Conservation (phyloP, 2,888 invertebrate species). For the Lycaena phlaeas region DNA sequence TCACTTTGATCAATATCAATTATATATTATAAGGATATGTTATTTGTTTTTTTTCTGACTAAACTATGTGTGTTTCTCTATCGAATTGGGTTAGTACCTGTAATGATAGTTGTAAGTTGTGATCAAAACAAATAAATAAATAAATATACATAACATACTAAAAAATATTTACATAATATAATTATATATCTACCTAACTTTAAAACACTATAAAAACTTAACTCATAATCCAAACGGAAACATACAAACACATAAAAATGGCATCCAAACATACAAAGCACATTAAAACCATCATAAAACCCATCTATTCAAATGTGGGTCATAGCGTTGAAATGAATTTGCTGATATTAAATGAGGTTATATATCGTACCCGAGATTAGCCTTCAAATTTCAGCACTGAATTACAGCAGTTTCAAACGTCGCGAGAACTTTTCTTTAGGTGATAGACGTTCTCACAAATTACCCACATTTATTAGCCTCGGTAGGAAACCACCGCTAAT, state of each 20-base stretch:
- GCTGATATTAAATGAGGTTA: not conserved
- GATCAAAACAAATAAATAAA: too few species aligned
- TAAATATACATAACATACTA: too few species aligned
- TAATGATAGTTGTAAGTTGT: too few species aligned
- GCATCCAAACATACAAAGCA: too few species aligned
- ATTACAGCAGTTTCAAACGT: slow-evolving; percentile 59
- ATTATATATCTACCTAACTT: too few species aligned
- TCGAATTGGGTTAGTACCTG: too few species aligned
- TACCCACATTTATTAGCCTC: slow-evolving; percentile 61
- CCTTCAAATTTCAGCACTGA: slow-evolving; percentile 29
- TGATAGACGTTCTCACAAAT: slow-evolving; percentile 67
- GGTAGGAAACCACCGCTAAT: slow-evolving; percentile 52
- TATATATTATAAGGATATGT: too few species aligned
- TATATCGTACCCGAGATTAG: not conserved
- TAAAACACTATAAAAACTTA: too few species aligned
- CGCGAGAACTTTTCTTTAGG: slow-evolving; percentile 66
- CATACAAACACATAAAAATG: not conserved
- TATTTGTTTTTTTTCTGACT: too few species aligned
- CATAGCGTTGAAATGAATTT: not conserved
- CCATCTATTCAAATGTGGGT: not conserved
- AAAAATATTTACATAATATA: too few species aligned
- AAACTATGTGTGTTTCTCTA: too few species aligned
- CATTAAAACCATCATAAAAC: not conserved
- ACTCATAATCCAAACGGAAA: not conserved
- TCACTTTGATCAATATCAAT: too few species aligned